phyloP scores from a whole-genome alignment of 2,888 invertebrate genomes.

The Lissocephala sabroskyi region DNA sequence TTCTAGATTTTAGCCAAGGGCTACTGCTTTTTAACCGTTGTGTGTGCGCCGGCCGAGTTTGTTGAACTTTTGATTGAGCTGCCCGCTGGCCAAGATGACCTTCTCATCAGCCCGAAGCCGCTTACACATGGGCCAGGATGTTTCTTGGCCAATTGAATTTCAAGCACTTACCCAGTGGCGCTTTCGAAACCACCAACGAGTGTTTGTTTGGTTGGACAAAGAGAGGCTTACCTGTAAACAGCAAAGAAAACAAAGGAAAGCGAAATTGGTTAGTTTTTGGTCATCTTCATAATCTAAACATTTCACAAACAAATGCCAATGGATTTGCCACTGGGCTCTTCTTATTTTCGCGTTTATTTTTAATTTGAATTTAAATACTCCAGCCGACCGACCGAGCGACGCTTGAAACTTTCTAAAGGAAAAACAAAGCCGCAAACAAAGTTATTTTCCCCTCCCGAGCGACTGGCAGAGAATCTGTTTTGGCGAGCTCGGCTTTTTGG shows the following conservation, averaged over 20 bases:
- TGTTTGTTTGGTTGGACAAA: not conserved
- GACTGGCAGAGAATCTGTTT: not conserved
- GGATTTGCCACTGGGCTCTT: constrained; percentile 2
- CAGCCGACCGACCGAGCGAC: too few relatives aligned
- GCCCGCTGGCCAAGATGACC: not conserved
- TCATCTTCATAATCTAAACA: too few relatives aligned
- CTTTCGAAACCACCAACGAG: too few relatives aligned
- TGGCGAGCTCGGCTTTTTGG: not conserved
- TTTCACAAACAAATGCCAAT: constrained; percentile 17
- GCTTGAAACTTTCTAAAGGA: too few relatives aligned
- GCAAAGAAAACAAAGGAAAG: constrained; percentile 29
- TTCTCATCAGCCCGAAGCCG: too few relatives aligned
- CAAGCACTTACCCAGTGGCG: too few relatives aligned
- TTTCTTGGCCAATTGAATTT: too few relatives aligned
- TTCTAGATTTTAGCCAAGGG: not conserved
- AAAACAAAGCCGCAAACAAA: too few relatives aligned
- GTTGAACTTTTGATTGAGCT: constrained; percentile 12
- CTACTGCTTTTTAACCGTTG: not conserved
- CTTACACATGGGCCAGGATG: too few relatives aligned
- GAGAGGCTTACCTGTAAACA: constrained; percentile 40
- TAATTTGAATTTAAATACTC: constrained; percentile 26
- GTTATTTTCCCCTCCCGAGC: too few relatives aligned
- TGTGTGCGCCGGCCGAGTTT: constrained; percentile 3
- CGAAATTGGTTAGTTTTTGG: constrained; percentile 36
- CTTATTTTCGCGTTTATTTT: constrained; percentile 1